Percentiles rank a stretch among this genome's conserved stretches.
Conservation (phyloP, 2,888 invertebrate species). For the Tanypteryx hageni region DNA sequence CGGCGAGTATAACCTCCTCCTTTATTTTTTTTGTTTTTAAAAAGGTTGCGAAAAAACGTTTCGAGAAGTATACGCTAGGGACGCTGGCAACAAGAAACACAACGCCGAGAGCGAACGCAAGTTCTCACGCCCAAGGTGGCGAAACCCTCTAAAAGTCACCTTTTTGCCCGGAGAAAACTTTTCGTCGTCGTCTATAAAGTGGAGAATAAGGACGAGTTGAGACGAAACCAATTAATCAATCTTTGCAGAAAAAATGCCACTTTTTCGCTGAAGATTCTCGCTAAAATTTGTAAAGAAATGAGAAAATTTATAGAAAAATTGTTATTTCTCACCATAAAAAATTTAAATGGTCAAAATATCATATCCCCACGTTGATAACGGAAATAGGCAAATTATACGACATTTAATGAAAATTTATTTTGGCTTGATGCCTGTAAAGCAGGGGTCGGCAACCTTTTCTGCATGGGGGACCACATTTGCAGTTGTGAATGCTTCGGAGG, state of each 20-base stretch:
- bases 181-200: background rate
- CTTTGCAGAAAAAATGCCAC: background rate
- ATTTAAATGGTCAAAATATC: too few species aligned
- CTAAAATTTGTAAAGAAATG: too few species aligned
- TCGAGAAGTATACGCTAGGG: background rate
- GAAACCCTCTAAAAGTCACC: background rate
- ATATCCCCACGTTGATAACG: too few species aligned
- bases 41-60: background rate
- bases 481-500: too few species aligned
- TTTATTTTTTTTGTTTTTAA: background rate
- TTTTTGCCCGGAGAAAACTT: background rate
- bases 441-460: too few species aligned
- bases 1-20: background rate
- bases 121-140: background rate
- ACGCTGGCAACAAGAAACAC: background rate
- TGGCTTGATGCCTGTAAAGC: too few species aligned
- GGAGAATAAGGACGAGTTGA: background rate
- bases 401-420: too few species aligned
- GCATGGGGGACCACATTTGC: too few species aligned
- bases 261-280: too few species aligned
- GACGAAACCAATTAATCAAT: constrained; percentile 6
- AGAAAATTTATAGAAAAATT: too few species aligned
- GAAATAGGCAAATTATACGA: too few species aligned
- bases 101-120: background rate
- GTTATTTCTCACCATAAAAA: too few species aligned